Conservation (phyloP, 1,140 invertebrate species). For the Capitella teleta region DNA sequence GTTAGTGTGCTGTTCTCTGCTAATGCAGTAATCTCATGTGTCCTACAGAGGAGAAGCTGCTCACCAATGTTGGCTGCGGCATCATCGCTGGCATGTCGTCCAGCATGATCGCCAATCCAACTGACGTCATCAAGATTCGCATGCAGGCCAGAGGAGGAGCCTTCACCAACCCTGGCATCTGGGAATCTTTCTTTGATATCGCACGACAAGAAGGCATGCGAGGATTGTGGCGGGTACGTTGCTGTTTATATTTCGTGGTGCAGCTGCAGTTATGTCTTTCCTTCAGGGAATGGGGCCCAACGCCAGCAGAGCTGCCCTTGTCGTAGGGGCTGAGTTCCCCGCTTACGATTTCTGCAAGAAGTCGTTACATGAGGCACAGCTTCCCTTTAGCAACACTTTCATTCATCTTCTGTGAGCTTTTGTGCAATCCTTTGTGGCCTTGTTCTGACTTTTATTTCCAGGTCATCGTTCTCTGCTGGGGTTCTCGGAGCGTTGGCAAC, state of each 20-base stretch:
- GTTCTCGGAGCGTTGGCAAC: constrained; percentile 35
- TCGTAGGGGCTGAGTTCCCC: constrained; percentile 84
- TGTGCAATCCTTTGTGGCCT: not conserved
- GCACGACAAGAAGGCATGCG: constrained; percentile 30
- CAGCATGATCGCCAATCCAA: constrained; percentile 38
- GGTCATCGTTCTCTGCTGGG: constrained; percentile 37
- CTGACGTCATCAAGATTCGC: constrained; percentile 38
- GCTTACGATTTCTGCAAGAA: constrained; percentile 85
- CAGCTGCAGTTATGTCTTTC: not conserved
- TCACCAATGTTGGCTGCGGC: constrained; percentile 74
- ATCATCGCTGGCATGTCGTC: constrained; percentile 33
- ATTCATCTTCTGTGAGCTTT: constrained; percentile 76
- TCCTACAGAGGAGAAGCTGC: constrained; percentile 53
- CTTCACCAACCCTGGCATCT: constrained; percentile 23
- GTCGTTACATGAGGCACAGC: constrained; percentile 51
- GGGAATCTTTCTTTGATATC: constrained; percentile 29
- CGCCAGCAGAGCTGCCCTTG: constrained; percentile 77
- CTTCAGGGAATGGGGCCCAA: constrained; percentile 76
- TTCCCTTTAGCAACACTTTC: constrained; percentile 63
- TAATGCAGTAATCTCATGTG: not conserved
- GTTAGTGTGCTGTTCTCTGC: not conserved
- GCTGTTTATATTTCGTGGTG: not conserved
- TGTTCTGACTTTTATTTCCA: constrained; percentile 15
- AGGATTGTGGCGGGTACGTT: constrained; percentile 33
- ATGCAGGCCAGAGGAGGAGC: constrained; percentile 49